Base-by-base conservation (phyloP, 23 tunicate genomes). In the Corella eumyota region DNA sequence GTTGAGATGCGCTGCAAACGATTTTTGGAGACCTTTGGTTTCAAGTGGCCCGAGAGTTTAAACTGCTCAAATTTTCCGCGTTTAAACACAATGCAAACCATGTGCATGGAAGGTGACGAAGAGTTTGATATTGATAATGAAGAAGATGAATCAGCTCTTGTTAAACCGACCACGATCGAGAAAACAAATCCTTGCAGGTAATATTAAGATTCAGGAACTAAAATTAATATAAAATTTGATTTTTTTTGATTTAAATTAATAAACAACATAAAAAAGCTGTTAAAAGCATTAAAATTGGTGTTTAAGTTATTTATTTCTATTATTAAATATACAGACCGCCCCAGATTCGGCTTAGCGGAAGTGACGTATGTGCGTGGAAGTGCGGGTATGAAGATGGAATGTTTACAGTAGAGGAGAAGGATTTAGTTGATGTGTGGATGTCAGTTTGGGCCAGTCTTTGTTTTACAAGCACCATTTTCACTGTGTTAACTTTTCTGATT, bases 361-460 rank as follows among this genome's bases (percentile, higher is more conserved):
- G 44, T 11, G 68, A 76, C 54, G 36, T 32, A 20, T 85, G 95
- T 80, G 95, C 68, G 25, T 70, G 73, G 80, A 76, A 65, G 40
- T 85, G 95, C 50, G 95, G 85, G 3, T 85, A 76, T 62, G 57
- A 71, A 6, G 45, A 77, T 52, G 95, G 95, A 44, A 58, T 71
- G 69, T 85, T 85, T 45, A 31, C 79, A 2, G 67, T 62, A 15
- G 77, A 54, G 2, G 87, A 88, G 6, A 78, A 88, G 29, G 57
- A 68, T 2, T 79, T 88, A 21, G 80, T 81, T 13, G 96, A 88
- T 49, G 30, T 63, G 5, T 88, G 96, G 96, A 53, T 88, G 81
- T 62, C 74, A 0, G 81, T 75, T 33, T 88, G 96, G 87, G 64
- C 96, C 0, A 61, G 65, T 26, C 61, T 79, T 30, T 88, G 96